Base-by-base conservation (phyloP, 2,888 invertebrate species). In the Leucophenga montana region DNA sequence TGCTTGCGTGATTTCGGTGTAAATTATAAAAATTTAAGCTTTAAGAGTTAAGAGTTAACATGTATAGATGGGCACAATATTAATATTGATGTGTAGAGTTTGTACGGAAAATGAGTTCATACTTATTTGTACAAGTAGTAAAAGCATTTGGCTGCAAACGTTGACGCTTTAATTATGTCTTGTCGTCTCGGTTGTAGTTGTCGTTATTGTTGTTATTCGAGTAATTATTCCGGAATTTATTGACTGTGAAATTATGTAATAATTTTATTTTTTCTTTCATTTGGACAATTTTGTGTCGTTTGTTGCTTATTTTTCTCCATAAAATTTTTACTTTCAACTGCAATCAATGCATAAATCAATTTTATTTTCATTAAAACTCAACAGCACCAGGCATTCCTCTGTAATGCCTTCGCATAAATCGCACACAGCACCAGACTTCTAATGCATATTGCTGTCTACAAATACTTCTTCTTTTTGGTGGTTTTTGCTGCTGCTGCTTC, bases 241-340 rank as follows among this genome's bases (percentile, higher is more conserved):
- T 76, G 77, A 71, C 78, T 78, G 78, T 78, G 70, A 76, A 74
- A 74, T 77, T 74, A 77, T 74, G 75, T 78, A 77, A 77, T 70
- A 75, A 39, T 39, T 11, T 39, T 39, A 11, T 11, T 39, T 71
- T 69, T 72, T 73, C 22, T 27, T 18, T 65, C 39, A 67, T 62
- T 64, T 16, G 67, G 78, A 78, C 77, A 77, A 73, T 71, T 67
- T 73, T 73, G 65, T 71, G 39, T 73, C 73, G 67, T 70, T 70
- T 16, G 20, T 18, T 53, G 48, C 48, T 27, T 27, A 2, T 27
- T 27, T 27, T 27, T 39, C 39, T 39, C 39, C 9, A 27, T 4
- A 27, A 27, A 2, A 27, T 39, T 39, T 39, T 39, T 39, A 39
- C 39, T 39, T 39, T 39, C 39, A 39, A 39, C 39, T 39, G 39